Evolutionary conservation across 64 coral and sea anemone genomes (phyloP).

Genomic region (Stichodactyla helianthus): DNA sequence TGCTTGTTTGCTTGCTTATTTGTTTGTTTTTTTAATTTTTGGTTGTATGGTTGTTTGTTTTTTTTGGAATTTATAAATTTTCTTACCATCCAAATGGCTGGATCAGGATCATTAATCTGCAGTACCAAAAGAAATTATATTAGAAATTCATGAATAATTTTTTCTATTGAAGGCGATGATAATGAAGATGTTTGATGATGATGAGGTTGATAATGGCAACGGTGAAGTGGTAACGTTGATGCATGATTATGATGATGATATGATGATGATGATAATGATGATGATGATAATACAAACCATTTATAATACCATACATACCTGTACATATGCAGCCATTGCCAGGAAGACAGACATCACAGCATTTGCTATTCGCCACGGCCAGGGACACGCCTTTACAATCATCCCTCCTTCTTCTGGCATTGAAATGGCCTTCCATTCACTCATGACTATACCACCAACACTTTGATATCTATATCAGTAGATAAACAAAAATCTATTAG

Average conservation of each 20-base stretch:
- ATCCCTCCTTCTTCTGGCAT: neutral
- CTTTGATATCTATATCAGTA: neutral
- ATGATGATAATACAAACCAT: neutral
- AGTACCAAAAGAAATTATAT: neutral
- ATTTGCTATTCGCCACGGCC: constrained; percentile 56
- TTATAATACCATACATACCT: constrained; percentile 8
- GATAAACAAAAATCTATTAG: too few species aligned
- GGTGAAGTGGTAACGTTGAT: neutral
- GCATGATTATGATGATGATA: neutral
- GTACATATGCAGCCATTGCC: constrained; percentile 52
- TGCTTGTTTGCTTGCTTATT: too few species aligned
- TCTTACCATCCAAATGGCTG: constrained; percentile 55
- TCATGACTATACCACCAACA: neutral
- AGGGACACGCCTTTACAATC: constrained; percentile 21
- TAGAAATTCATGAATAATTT: neutral
- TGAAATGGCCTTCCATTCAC: constrained; percentile 12
- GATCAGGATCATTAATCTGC: constrained; percentile 64
- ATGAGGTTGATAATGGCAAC: neutral
- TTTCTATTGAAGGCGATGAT: neutral
- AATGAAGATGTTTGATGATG: neutral
- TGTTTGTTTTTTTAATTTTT: neutral
- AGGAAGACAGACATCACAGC: constrained; percentile 47
- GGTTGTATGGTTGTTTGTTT: neutral
- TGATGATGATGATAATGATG: neutral
- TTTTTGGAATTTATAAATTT: neutral